Evolutionary conservation across 2,113 vertebrate genomes (phyloP).

Genomic region (Salvelinus fontinalis): DNA sequence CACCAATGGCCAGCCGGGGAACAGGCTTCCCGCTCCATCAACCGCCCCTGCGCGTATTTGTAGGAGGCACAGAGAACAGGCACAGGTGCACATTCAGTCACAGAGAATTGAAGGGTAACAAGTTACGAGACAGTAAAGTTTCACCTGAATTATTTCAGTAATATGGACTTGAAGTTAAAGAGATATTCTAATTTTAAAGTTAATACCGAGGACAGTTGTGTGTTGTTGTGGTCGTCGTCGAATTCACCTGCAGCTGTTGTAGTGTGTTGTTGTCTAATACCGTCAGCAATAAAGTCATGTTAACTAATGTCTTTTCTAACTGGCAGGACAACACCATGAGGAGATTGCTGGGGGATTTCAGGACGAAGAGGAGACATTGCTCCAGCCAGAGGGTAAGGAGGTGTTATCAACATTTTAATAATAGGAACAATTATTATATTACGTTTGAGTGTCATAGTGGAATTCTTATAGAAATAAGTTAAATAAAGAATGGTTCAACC

Average conservation of each 20-base stretch:
- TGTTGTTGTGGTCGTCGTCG: slow-evolving; percentile 48
- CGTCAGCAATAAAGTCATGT: background rate
- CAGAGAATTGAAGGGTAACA: background rate
- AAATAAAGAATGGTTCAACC: no score
- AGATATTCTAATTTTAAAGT: slow-evolving; percentile 25
- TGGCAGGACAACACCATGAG: slow-evolving; percentile 45
- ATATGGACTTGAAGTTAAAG: slow-evolving; percentile 38
- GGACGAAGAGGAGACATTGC: slow-evolving; percentile 33
- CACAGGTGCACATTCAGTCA: slow-evolving; percentile 42
- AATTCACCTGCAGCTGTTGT: background rate
- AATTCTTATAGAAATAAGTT: no score
- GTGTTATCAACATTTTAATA: background rate
- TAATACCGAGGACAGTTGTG: slow-evolving; percentile 39
- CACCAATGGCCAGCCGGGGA: slow-evolving; percentile 61
- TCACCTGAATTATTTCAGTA: background rate
- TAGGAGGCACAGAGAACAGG: slow-evolving; percentile 1
- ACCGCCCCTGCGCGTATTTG: slow-evolving; percentile 76
- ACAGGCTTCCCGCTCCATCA: slow-evolving; percentile 73
- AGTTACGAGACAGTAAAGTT: background rate
- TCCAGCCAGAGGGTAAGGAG: slow-evolving; percentile 31
- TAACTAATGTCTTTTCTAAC: background rate
- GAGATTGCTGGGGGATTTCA: slow-evolving; percentile 31
- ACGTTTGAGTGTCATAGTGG: no score
- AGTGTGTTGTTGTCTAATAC: background rate
- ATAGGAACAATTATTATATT: background rate